Evolutionary conservation across 1,140 invertebrate species (phyloP).

Genomic region (Sarcophaga bullata): DNA sequence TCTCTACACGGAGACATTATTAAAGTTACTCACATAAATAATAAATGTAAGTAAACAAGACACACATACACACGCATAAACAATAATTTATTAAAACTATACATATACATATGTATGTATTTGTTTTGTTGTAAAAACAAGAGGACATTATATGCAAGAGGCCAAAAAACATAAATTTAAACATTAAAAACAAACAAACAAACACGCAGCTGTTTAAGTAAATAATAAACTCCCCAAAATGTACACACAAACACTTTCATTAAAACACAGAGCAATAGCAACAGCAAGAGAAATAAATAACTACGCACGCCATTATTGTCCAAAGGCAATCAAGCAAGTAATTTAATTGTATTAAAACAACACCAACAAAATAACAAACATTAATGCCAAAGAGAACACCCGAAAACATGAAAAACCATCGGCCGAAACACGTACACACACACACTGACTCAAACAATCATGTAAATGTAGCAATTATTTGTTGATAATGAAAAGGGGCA

Average conservation of each 20-base stretch:
- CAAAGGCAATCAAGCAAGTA: not conserved
- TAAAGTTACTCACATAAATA: no score
- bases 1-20: no score
- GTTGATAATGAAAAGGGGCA: not conserved
- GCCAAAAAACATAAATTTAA: not conserved
- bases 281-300: not conserved
- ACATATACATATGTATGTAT: no score
- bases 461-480: not conserved
- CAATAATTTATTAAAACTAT: no score
- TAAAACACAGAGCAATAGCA: not conserved
- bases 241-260: not conserved
- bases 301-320: constrained; percentile 29
- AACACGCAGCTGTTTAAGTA: constrained; percentile 2
- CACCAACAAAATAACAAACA: not conserved
- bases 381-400: not conserved
- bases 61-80: no score
- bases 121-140: not conserved
- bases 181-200: constrained; percentile 1
- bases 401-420: constrained; percentile 22
- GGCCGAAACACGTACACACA: not conserved
- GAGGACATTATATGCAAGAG: not conserved
- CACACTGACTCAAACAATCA: not conserved
- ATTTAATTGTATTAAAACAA: not conserved
- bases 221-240: constrained; percentile 1
- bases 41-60: no score